Evolutionary conservation across 2,797 vertebrate species (phyloP).

Genomic region (Melanogrammus aeglefinus): DNA sequence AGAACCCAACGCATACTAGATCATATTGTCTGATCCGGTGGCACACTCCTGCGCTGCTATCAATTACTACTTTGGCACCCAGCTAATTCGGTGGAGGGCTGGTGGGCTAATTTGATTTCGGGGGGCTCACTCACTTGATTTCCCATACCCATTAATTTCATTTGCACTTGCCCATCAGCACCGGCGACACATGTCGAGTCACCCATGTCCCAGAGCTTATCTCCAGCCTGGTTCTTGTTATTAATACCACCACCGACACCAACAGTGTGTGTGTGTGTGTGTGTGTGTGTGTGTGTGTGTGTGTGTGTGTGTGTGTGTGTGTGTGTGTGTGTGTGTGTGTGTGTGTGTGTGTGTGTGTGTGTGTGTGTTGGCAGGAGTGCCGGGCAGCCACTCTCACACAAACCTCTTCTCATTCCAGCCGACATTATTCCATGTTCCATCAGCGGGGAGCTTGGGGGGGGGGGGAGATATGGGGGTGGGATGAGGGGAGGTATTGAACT

Average conservation of each 20-base stretch:
- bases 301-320: too few relatives aligned
- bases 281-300: not conserved
- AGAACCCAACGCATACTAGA: constrained; percentile 63
- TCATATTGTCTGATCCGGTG: constrained; percentile 77
- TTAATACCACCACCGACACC: constrained; percentile 25
- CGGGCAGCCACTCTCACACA: constrained; percentile 50
- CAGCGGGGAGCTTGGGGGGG: too few relatives aligned
- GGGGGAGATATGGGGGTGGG: too few relatives aligned
- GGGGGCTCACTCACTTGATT: constrained; percentile 77
- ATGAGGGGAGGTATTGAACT: not conserved
- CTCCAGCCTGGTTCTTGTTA: constrained; percentile 70
- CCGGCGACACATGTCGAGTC: constrained; percentile 73
- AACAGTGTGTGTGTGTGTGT: constrained; percentile 10
- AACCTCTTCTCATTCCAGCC: constrained; percentile 44
- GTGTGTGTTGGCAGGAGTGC: constrained; percentile 40
- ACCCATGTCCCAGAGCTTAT: constrained; percentile 76
- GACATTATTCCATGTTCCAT: too few relatives aligned
- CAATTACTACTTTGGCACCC: constrained; percentile 83
- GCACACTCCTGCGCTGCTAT: constrained; percentile 70
- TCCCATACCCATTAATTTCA: constrained; percentile 82
- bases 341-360: too few relatives aligned
- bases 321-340: not conserved
- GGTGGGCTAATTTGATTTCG: constrained; percentile 81
- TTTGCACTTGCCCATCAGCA: constrained; percentile 77
- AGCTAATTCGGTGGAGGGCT: constrained; percentile 78